These are phyloP conservation scores for Rhamnusium bicolor DNA, from an alignment of 2,888 invertebrate genomes.

Conservation along the genomic window DNA sequence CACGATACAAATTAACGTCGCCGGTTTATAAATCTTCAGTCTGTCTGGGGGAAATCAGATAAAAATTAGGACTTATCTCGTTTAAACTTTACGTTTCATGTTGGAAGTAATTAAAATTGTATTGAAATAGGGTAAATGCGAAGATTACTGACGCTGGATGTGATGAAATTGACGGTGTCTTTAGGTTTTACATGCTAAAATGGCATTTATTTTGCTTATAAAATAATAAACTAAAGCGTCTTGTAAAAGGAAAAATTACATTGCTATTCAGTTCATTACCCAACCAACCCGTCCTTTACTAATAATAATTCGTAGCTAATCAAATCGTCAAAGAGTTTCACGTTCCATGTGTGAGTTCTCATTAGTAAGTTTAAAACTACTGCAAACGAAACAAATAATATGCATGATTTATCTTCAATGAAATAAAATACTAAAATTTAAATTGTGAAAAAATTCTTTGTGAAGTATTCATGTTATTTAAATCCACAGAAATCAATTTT, in stretches of 20 bases:
- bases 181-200: background rate
- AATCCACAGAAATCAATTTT: too few species aligned
- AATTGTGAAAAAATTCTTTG: too few species aligned
- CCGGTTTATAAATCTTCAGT: slow-evolving; percentile 34
- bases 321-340: too few species aligned
- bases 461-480: too few species aligned
- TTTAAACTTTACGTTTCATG: slow-evolving; percentile 14
- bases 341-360: too few species aligned
- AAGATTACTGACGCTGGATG: background rate
- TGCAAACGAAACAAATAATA: too few species aligned
- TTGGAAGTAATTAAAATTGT: slow-evolving; percentile 20
- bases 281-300: too few species aligned
- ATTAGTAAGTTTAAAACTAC: too few species aligned
- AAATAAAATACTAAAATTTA: too few species aligned
- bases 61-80: slow-evolving; percentile 20
- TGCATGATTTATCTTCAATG: too few species aligned
- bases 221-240: background rate
- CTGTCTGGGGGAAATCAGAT: slow-evolving; percentile 24
- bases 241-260: background rate
- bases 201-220: background rate
- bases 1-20: slow-evolving; percentile 36
- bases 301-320: too few species aligned
- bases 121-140: background rate
- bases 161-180: background rate
- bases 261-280: background rate